These are phyloP conservation scores for Pterocles burchelli DNA, from an alignment of 2,113 vertebrate genomes.

Conservation along the genomic window DNA sequence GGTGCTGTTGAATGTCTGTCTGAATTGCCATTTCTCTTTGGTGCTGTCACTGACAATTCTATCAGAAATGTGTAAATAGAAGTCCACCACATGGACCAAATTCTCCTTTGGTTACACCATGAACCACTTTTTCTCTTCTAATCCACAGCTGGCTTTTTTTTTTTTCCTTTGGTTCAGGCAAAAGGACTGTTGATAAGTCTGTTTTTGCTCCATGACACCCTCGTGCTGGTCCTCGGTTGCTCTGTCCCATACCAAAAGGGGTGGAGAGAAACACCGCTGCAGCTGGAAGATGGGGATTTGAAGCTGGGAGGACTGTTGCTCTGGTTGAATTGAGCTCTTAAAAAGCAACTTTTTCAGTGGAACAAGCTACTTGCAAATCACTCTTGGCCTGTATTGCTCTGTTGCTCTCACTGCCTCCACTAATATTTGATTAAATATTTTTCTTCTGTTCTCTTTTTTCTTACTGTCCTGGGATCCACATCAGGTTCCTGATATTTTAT, in stretches of 20 bases:
- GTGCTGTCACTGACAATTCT: not conserved
- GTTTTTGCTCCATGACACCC: not conserved
- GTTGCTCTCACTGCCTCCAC: not conserved
- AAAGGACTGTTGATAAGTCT: not conserved
- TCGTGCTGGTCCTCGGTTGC: not conserved
- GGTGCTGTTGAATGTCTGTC: not conserved
- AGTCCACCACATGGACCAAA: not conserved
- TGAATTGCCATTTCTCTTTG: not conserved
- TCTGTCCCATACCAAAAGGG: accelerated
- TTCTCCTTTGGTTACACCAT: not conserved
- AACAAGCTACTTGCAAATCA: not conserved
- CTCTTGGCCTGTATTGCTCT: not conserved
- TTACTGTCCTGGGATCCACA: not conserved
- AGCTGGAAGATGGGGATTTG: not conserved
- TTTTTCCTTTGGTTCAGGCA: not conserved
- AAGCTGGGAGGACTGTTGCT: not conserved
- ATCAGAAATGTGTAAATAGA: not conserved
- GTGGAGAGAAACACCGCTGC: not conserved
- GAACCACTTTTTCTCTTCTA: not conserved
- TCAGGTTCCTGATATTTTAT: not conserved
- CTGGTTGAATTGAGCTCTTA: not conserved
- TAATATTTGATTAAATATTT: not conserved
- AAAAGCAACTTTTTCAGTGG: not conserved
- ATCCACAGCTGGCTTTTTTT: not conserved
- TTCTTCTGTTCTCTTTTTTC: not conserved